Percentiles rank a stretch among this genome's conserved stretches.
Evolutionary conservation across 1,140 invertebrate species (phyloP).

Genomic region (Acyrthosiphon pisum): DNA sequence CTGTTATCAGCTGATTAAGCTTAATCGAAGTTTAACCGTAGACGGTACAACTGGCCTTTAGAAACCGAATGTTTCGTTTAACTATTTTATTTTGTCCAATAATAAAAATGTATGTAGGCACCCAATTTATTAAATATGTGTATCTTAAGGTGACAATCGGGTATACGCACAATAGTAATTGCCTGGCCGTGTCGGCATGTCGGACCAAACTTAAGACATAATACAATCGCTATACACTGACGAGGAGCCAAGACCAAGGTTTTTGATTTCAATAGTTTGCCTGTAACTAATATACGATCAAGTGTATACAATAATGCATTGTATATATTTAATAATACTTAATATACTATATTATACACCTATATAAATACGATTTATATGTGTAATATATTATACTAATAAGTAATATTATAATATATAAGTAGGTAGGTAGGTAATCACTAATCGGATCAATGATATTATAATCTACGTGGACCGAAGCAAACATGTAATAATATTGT

Average conservation of each 20-base stretch:
- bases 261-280: slow-evolving; percentile 2
- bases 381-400: neutral
- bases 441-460: neutral
- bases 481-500: neutral
- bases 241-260: neutral
- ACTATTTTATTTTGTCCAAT: slow-evolving; percentile 4
- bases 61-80: neutral
- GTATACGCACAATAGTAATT: slow-evolving; percentile 9
- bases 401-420: no score
- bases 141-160: slow-evolving; percentile 8
- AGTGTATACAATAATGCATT: neutral
- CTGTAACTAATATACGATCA: neutral
- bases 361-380: neutral
- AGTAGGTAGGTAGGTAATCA: neutral
- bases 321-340: neutral
- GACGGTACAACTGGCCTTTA: no score
- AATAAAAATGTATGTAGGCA: neutral
- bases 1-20: no score
- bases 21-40: no score
- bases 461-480: neutral
- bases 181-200: neutral
- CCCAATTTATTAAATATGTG: neutral
- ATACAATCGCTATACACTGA: neutral
- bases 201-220: neutral
- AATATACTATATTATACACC: neutral